A percentile compares a stretch with the other conserved stretches of the same genome.
Evolutionary conservation across 2,888 invertebrate species (phyloP).

Genomic region (Nomada flava): DNA sequence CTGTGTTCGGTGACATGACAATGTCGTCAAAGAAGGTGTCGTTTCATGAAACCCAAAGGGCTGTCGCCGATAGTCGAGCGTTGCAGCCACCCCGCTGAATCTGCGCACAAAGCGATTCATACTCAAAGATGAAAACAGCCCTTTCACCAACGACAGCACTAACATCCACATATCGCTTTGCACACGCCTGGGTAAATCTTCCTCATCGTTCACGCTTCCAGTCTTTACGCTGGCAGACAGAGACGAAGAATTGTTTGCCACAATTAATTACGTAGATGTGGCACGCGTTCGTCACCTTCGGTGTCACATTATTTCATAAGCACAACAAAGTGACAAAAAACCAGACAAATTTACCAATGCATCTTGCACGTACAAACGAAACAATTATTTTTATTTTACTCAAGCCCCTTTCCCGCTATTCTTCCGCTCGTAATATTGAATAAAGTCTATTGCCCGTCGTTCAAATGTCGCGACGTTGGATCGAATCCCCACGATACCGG

Average conservation of each 20-base stretch:
- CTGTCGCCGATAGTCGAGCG: slow-evolving; percentile 42
- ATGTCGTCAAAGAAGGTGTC: slow-evolving; percentile 58
- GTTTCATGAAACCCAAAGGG: slow-evolving; percentile 45
- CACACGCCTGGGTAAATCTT: slow-evolving; percentile 18
- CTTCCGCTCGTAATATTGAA: background rate
- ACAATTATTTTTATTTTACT: background rate
- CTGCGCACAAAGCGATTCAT: slow-evolving; percentile 32
- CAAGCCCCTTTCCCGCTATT: background rate
- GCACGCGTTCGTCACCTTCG: slow-evolving; percentile 53
- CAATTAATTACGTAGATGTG: slow-evolving; percentile 60
- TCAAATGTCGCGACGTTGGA: background rate
- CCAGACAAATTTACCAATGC: too few relatives aligned
- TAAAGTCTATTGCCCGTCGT: background rate
- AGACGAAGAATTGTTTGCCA: slow-evolving; percentile 23
- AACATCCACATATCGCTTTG: slow-evolving; percentile 44
- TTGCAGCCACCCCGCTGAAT: slow-evolving; percentile 22
- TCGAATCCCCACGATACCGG: background rate
- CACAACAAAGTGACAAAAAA: too few relatives aligned
- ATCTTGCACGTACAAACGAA: background rate
- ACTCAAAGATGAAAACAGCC: slow-evolving; percentile 59
- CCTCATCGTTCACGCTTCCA: slow-evolving; percentile 6
- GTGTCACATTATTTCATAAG: background rate
- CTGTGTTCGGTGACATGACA: slow-evolving; percentile 61
- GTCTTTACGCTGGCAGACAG: slow-evolving; percentile 8
- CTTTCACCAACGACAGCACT: slow-evolving; percentile 33